Evolutionary conservation across 2,113 vertebrate species (phyloP), one percentile per base, ranked within the genome.

Genomic region (Mungos mungo): DNA sequence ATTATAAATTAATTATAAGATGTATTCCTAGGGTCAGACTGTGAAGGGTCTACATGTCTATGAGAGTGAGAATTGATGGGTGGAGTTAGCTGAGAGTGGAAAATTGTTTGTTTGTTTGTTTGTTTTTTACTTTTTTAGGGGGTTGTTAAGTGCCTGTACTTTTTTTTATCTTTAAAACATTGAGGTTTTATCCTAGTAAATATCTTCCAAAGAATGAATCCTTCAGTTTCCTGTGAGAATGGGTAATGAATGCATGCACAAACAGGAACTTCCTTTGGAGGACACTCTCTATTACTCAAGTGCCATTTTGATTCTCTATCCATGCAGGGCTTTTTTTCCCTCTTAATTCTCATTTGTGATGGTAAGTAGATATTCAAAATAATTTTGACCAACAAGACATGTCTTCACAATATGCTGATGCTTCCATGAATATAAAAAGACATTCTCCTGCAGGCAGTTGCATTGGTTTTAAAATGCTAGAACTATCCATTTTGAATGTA

Each of bases 391-490:
- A 65, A 71, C 68, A 97, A 90, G 71, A 90, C 65, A 72, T 88
- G 82, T 84, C 96, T 98, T 86, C 83, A 92, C 92, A 63, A 90
- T 95, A 81, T 81, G 93, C 97, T 96, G 94, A 69, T 95, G 60
- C 92, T 96, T 94, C 91, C 95, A 97, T 97, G 95, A 98, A 98
- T 98, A 96, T 92, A 98, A 88, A 97, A 98, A 93, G 93, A 97
- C 97, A 92, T 98, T 96, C 89, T 97, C 77, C 94, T 98, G 80
- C n/a, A 96, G 90, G 92, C 89, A 0, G 33, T 79, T 93, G 60
- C 33, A 90, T 33, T 97, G 92, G 50, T 88, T 97, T 96, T 84
- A 98, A 96, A 94, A 95, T 76, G 60, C 95, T 97, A 86, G 77
- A 97, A 98, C 91, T 97, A 96, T 93, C 84, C 95, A 88, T 95